These are phyloP conservation scores for Copsychus sechellarum DNA, from an alignment of 2,113 vertebrate genomes.

Conservation along the genomic window DNA sequence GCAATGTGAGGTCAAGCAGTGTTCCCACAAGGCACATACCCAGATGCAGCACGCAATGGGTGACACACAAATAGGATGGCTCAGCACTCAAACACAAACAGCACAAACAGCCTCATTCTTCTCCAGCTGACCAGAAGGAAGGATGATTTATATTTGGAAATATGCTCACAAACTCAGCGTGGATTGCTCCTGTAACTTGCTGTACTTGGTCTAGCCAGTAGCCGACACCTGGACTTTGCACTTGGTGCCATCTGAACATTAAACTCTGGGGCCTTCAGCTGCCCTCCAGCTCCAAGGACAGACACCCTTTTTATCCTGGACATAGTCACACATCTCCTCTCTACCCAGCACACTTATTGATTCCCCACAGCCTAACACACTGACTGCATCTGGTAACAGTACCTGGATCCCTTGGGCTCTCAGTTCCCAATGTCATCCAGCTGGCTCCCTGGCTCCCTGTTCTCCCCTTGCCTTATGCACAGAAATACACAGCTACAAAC, in stretches of 20 bases:
- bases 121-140: neutral
- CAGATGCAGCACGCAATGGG: fast-evolving
- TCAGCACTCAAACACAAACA: neutral
- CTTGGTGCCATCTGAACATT: neutral
- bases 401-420: neutral
- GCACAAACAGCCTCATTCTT: neutral
- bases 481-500: neutral
- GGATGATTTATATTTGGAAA: neutral
- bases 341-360: neutral
- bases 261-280: neutral
- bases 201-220: neutral
- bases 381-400: neutral
- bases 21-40: neutral
- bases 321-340: neutral
- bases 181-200: neutral
- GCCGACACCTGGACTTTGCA: neutral
- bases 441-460: neutral
- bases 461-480: neutral
- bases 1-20: neutral
- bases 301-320: neutral
- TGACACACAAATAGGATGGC: neutral
- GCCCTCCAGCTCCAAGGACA: neutral
- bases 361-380: neutral
- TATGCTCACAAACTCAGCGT: neutral
- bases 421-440: neutral